phyloP scores from a whole-genome alignment of 1,140 invertebrate species.

The Lycorma delicatula region DNA sequence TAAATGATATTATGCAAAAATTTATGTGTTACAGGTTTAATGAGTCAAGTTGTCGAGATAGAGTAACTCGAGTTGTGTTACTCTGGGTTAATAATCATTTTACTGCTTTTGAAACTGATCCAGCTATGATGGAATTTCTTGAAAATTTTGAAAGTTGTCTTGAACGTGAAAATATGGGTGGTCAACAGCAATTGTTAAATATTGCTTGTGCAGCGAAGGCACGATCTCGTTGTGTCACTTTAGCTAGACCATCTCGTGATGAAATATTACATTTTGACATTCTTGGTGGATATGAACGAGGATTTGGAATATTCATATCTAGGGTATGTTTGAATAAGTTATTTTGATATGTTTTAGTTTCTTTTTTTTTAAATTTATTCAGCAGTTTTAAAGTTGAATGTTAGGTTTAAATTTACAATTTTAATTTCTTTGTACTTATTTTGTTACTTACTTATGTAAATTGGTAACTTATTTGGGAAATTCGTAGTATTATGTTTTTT shows the following conservation, averaged over 20 bases:
- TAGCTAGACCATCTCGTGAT: conserved; percentile 83
- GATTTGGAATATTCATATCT: conserved; percentile 90
- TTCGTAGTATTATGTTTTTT: too few species aligned
- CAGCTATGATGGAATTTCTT: conserved; percentile 93
- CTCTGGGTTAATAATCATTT: conserved; percentile 99
- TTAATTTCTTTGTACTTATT: too few species aligned
- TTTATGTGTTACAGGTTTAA: conserved; percentile 55
- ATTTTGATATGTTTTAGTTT: too few species aligned
- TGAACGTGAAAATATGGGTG: conserved; percentile 76
- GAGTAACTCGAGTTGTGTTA: conserved; percentile 89
- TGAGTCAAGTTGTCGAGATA: conserved; percentile 68
- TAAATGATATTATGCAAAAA: too few species aligned
- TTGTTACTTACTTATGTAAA: too few species aligned
- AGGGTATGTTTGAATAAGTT: conserved; percentile 54
- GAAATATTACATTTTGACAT: conserved; percentile 91
- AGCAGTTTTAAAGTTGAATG: too few species aligned
- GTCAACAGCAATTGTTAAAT: conserved; percentile 71
- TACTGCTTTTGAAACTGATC: conserved; percentile 96
- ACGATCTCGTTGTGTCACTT: conserved; percentile 76
- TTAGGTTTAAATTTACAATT: not conserved
- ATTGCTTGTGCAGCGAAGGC: conserved; percentile 97
- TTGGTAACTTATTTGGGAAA: too few species aligned
- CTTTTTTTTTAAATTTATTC: too few species aligned
- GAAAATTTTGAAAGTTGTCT: conserved; percentile 84
- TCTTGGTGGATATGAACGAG: conserved; percentile 83